Evolutionary conservation across 2,113 vertebrate genomes (phyloP).

Genomic region (Nesogale talazaci): DNA sequence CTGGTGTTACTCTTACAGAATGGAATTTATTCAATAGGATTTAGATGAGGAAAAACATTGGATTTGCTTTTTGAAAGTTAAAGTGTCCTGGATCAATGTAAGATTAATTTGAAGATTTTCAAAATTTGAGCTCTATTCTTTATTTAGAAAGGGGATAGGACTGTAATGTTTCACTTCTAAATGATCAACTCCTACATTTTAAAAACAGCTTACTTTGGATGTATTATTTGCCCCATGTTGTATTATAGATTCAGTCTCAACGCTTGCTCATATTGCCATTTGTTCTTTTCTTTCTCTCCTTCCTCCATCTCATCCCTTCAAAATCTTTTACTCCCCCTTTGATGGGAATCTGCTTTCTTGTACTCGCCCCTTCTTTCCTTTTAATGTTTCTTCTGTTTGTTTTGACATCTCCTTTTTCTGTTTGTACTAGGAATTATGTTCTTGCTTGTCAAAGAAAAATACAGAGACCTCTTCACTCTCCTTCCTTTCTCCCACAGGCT

Average conservation of each 20-base stretch:
- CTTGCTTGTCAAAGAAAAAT: conserved; percentile 36
- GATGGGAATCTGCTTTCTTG: not conserved
- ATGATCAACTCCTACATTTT: conserved; percentile 36
- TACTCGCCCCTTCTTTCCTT: not conserved
- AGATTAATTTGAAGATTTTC: conserved; percentile 32
- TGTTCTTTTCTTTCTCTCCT: not conserved
- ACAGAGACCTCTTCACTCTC: not conserved
- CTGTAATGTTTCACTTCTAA: conserved; percentile 31
- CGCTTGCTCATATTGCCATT: not conserved
- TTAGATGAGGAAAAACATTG: not conserved
- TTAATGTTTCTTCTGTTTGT: not conserved
- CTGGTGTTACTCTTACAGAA: not conserved
- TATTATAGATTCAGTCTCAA: not conserved
- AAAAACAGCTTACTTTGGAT: conserved; percentile 6
- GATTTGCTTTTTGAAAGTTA: conserved; percentile 52
- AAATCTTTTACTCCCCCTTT: not conserved
- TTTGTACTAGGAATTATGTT: not conserved
- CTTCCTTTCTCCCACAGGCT: not conserved
- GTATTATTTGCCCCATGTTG: not conserved
- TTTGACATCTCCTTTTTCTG: not conserved
- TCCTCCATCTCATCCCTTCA: not conserved
- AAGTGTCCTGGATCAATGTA: conserved; percentile 1
- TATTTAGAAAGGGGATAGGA: not conserved
- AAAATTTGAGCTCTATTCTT: conserved; percentile 28
- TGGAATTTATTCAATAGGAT: conserved; percentile 7